Percentiles rank a stretch among this genome's conserved stretches.
Evolutionary conservation across 2,113 vertebrate genomes (phyloP).

Genomic region (Chionodraco myersi): DNA sequence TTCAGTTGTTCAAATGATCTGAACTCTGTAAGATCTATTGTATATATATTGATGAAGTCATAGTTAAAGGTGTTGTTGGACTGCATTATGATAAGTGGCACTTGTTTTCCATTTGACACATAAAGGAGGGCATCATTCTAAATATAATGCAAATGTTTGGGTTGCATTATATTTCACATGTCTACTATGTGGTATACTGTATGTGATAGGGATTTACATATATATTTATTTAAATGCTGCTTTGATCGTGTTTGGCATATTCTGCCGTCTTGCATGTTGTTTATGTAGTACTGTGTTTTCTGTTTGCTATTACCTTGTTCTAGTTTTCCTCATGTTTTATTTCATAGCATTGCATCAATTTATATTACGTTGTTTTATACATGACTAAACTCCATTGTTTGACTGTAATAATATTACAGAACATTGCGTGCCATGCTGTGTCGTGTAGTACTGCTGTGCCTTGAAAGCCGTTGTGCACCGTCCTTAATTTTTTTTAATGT

Average conservation of each 20-base stretch:
- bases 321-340: constrained; percentile 10
- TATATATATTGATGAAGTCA: no score
- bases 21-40: no score
- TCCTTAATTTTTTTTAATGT: background rate
- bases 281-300: background rate
- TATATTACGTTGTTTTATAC: background rate
- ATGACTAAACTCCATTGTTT: background rate
- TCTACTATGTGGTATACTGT: no score
- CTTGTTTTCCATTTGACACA: no score
- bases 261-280: background rate
- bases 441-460: background rate
- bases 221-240: background rate
- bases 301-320: background rate
- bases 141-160: no score
- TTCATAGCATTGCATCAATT: constrained; percentile 36
- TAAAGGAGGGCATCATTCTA: no score
- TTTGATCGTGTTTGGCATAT: background rate
- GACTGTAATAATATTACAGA: constrained; percentile 40
- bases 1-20: no score
- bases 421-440: constrained; percentile 30
- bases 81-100: no score
- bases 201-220: no score
- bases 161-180: background rate
- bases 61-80: no score
- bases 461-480: background rate